Evolutionary conservation across 2,888 invertebrate genomes (phyloP).

Genomic region (Onchidella celtica): DNA sequence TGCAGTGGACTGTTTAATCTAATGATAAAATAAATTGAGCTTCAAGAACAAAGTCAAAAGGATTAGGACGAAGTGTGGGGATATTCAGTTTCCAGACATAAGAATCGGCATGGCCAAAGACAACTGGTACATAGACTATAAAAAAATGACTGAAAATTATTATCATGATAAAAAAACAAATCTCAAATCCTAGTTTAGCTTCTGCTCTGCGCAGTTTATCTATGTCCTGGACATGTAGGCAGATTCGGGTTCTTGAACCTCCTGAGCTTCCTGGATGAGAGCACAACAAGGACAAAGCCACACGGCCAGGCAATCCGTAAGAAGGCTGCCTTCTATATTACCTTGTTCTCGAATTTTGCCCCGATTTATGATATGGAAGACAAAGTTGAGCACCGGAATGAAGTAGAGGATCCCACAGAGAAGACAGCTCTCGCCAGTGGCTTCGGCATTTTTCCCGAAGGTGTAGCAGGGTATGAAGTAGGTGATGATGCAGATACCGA

Average conservation of each 20-base stretch:
- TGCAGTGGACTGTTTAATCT: no score
- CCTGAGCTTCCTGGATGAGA: conserved; percentile 23
- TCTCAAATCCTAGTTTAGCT: background rate
- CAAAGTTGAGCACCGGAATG: background rate
- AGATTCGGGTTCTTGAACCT: background rate
- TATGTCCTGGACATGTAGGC: conserved; percentile 4
- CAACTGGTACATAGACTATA: no score
- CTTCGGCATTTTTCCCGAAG: conserved; percentile 76
- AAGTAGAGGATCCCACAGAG: conserved; percentile 64
- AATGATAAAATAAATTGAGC: no score
- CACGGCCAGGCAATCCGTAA: background rate
- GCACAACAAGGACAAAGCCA: conserved; percentile 27
- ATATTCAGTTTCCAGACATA: no score
- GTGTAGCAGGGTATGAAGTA: conserved; percentile 77
- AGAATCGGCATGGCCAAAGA: no score
- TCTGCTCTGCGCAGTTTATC: background rate
- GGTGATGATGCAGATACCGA: conserved; percentile 72
- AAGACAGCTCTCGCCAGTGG: conserved; percentile 74
- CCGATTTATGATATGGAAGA: conserved; percentile 3
- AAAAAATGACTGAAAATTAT: no score
- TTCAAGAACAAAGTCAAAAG: no score
- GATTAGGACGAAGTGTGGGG: no score
- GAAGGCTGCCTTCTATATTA: background rate
- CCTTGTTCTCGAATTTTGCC: conserved; percentile 16
- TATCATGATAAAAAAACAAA: no score